Percentiles rank a stretch among this genome's conserved stretches.
Evolutionary conservation across 2,113 vertebrate species (phyloP).

Genomic region (Xyliphius kryptos): DNA sequence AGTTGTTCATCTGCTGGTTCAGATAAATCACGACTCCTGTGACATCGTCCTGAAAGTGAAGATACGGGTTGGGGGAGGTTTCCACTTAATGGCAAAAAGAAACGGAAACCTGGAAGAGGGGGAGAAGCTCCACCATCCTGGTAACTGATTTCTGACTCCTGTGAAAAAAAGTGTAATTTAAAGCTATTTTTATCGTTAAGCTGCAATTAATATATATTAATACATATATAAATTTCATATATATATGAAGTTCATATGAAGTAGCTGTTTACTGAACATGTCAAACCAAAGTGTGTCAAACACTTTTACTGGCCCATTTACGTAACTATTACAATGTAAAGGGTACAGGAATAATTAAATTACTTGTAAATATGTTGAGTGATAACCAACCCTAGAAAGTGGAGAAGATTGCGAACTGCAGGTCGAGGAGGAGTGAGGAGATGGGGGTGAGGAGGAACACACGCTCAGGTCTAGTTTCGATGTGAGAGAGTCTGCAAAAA

Average conservation of each 20-base stretch:
- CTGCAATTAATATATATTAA: not conserved
- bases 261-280: too few species aligned
- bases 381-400: constrained; percentile 66
- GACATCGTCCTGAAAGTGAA: constrained; percentile 66
- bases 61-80: constrained; percentile 75
- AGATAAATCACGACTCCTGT: constrained; percentile 72
- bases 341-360: too few species aligned
- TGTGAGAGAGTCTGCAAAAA: constrained; percentile 68
- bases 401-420: constrained; percentile 67
- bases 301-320: too few species aligned
- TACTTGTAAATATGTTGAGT: not conserved
- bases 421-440: constrained; percentile 63
- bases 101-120: constrained; percentile 66
- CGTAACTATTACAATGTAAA: too few species aligned
- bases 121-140: constrained; percentile 72
- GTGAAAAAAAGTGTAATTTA: not conserved
- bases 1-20: constrained; percentile 78
- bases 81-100: constrained; percentile 75
- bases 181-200: too few species aligned
- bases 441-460: constrained; percentile 71
- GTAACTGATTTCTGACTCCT: constrained; percentile 74
- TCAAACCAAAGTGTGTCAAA: too few species aligned
- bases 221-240: not conserved
- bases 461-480: constrained; percentile 83
- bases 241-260: not conserved